Evolutionary conservation across 1,140 invertebrate species (phyloP).

Genomic region (Cyrtorhinus lividipennis): DNA sequence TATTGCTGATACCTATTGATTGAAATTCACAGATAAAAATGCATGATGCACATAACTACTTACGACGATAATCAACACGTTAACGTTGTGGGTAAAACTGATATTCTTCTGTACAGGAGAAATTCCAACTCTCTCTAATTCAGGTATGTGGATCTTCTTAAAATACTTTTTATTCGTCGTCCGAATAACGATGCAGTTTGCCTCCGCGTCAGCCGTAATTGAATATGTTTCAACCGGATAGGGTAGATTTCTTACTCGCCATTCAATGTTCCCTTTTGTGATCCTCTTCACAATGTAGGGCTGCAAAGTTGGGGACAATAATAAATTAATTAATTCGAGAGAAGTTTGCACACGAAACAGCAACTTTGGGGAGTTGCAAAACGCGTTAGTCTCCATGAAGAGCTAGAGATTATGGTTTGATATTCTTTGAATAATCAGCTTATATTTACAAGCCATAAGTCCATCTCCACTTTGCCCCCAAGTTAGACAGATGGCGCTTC

Average conservation of each 20-base stretch:
- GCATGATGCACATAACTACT: slow-evolving; percentile 24
- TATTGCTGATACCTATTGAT: too few relatives aligned
- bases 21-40: background rate
- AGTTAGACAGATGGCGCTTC: too few relatives aligned
- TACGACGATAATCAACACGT: slow-evolving; percentile 63
- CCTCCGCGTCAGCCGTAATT: slow-evolving; percentile 43
- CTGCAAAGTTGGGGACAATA: slow-evolving; percentile 33
- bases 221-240: slow-evolving; percentile 55
- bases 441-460: too few relatives aligned
- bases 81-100: slow-evolving; percentile 49
- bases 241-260: slow-evolving; percentile 62
- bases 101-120: slow-evolving; percentile 45
- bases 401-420: too few relatives aligned
- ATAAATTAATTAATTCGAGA: slow-evolving; percentile 8
- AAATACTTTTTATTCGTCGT: slow-evolving; percentile 70
- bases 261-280: slow-evolving; percentile 58
- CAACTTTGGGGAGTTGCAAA: too few relatives aligned
- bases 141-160: slow-evolving; percentile 54
- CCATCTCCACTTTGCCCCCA: too few relatives aligned
- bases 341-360: too few relatives aligned
- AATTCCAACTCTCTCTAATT: slow-evolving; percentile 48
- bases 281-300: slow-evolving; percentile 50
- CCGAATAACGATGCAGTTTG: slow-evolving; percentile 46
- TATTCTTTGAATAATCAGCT: too few relatives aligned
- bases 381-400: too few relatives aligned